A percentile compares a stretch with the other conserved stretches of the same genome.
Evolutionary conservation across 1,140 invertebrate genomes (phyloP).

Genomic region (Rhopalosiphum maidis): DNA sequence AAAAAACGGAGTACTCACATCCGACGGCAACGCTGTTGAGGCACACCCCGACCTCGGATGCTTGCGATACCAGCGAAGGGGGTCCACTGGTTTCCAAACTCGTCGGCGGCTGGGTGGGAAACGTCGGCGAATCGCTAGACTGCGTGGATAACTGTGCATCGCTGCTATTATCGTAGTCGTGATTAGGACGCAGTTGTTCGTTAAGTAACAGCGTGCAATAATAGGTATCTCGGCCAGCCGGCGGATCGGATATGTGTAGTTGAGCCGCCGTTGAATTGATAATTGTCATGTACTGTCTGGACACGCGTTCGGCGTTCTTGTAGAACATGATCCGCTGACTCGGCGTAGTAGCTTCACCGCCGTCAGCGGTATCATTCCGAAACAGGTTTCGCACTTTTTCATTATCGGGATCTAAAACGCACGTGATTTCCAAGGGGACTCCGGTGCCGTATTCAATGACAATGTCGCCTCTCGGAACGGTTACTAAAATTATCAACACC

Average conservation of each 20-base stretch:
- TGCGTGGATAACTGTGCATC: background rate
- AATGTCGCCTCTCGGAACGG: conserved; percentile 66
- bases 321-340: conserved; percentile 65
- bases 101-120: background rate
- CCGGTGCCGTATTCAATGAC: conserved; percentile 65
- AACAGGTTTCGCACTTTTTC: conserved; percentile 64
- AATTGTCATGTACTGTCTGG: conserved; percentile 65
- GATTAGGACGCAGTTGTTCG: background rate
- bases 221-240: conserved; percentile 63
- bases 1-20: conserved; percentile 63
- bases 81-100: conserved; percentile 31
- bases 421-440: conserved; percentile 65
- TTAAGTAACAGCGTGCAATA: conserved; percentile 62
- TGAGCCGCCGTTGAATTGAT: conserved; percentile 66
- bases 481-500: conserved; percentile 63
- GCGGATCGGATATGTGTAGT: conserved; percentile 64
- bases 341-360: conserved; percentile 63
- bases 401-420: conserved; percentile 65
- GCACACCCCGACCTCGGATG: conserved; percentile 62
- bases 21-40: conserved; percentile 67
- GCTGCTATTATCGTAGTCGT: background rate
- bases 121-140: conserved; percentile 32
- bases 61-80: background rate
- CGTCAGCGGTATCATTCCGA: conserved; percentile 63
- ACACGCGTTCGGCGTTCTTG: conserved; percentile 64